phyloP scores from a whole-genome alignment of 2,888 invertebrate species.

The Axea sp. region DNA sequence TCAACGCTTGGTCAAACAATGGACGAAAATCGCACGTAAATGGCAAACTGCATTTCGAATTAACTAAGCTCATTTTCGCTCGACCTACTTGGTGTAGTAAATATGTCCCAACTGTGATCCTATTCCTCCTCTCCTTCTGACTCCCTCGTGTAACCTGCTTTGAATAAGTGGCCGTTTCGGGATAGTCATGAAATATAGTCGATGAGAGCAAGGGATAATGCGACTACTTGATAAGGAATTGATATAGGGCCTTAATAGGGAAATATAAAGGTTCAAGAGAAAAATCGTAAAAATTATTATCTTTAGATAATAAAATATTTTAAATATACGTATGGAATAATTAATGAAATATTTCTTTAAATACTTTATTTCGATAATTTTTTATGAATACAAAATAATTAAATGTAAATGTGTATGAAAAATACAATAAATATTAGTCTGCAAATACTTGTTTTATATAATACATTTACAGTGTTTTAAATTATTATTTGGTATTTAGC shows the following conservation, averaged over 20 bases:
- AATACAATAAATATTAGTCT: too few relatives aligned
- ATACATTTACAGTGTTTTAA: too few relatives aligned
- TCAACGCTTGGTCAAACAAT: constrained; percentile 15
- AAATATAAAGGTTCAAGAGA: too few relatives aligned
- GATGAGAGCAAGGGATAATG: not conserved
- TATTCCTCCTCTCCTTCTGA: not conserved
- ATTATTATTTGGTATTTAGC: too few relatives aligned
- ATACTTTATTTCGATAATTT: too few relatives aligned
- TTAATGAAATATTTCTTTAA: too few relatives aligned
- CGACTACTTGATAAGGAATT: constrained; percentile 2
- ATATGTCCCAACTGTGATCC: constrained; percentile 1
- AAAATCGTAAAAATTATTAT: too few relatives aligned
- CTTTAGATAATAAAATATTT: too few relatives aligned
- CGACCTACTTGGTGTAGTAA: constrained; percentile 8
- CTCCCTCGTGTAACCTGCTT: constrained; percentile 1
- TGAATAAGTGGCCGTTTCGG: constrained; percentile 15
- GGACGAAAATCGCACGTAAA: constrained; percentile 1
- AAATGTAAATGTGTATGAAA: too few relatives aligned
- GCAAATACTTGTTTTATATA: too few relatives aligned
- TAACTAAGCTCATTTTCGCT: constrained; percentile 33
- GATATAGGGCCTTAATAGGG: not conserved
- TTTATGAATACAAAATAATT: too few relatives aligned
- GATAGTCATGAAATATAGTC: constrained; percentile 8
- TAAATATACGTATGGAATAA: too few relatives aligned
- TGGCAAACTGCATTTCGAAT: constrained; percentile 18